These are phyloP conservation scores for Bimastos eiseni DNA, from an alignment of 2,888 invertebrate genomes.

Conservation along the genomic window DNA sequence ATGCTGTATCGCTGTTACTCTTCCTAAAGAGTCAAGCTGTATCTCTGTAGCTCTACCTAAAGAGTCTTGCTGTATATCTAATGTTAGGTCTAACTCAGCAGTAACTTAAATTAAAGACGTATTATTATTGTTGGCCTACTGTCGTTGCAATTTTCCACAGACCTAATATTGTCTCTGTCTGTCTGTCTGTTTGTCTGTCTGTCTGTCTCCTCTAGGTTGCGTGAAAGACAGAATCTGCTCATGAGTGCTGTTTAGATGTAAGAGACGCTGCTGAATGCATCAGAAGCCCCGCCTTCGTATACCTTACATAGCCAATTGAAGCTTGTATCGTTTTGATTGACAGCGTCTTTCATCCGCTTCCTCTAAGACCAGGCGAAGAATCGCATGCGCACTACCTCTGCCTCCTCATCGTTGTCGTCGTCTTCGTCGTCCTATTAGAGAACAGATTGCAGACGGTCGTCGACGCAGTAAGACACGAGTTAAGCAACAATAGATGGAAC, in stretches of 20 bases:
- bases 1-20: no score
- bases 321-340: neutral
- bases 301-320: neutral
- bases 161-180: neutral
- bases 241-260: neutral
- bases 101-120: no score
- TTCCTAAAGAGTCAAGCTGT: no score
- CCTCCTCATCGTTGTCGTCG: neutral
- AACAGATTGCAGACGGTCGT: conserved; percentile 16
- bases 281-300: neutral
- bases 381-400: neutral
- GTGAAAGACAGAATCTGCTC: neutral
- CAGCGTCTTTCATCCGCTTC: neutral
- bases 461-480: neutral
- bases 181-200: neutral
- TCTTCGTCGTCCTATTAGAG: conserved; percentile 7
- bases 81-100: no score
- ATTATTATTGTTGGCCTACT: no score
- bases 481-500: neutral
- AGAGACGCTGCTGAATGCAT: neutral
- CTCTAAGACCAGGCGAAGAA: neutral
- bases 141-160: no score
- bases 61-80: no score
- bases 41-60: no score
- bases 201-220: neutral